Base-by-base conservation (phyloP, 2,888 invertebrate genomes). In the Ectemnius lituratus region DNA sequence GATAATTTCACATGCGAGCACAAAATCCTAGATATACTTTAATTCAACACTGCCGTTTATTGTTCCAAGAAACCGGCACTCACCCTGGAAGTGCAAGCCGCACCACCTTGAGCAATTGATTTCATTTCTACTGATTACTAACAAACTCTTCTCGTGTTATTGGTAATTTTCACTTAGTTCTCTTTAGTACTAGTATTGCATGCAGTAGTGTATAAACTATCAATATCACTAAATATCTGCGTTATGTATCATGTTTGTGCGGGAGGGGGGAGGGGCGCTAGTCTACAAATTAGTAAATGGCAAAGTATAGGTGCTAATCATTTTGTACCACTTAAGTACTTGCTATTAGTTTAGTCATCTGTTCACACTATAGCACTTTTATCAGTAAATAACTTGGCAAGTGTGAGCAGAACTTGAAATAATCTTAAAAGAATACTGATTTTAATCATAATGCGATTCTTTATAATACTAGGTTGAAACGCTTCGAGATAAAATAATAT, bases 401-500 rank as follows among this genome's bases (percentile, higher is more conserved):
- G 37, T 37, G 37, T 37, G 11, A 6, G 37, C 8, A 37, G 37
- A 37, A 37, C 37, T 37, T 37, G 5, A 11, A 37, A 37, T 37
- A 8, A 1, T 11, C 8, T 37, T 37, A 37, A 37, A 37, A 6
- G 37, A 37, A 37, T 37, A 6, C 8, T 37, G 37, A 37, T 37
- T 23, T 37, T 37, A 37, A 37, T 37, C 37, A 37, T 37, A 37
- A 37, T 37, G 37, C 6, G 37, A 2, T 11, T 37, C 37, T 37
- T 37, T 37, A 37, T 37, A 37, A 37, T 11, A 37, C 37, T 37
- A 96, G 97, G 97, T 97, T 91, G 97, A 97, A 93, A 97, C 97
- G 76, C 95, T 97, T 79, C 95, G 96, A 92, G 97, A 97, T 92
- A 97, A 97, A 92, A 97, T 97, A 85, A 96, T 97, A 91, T 97